Conservation (phyloP, 2,797 vertebrate genomes). For the Malacoraja senta region DNA sequence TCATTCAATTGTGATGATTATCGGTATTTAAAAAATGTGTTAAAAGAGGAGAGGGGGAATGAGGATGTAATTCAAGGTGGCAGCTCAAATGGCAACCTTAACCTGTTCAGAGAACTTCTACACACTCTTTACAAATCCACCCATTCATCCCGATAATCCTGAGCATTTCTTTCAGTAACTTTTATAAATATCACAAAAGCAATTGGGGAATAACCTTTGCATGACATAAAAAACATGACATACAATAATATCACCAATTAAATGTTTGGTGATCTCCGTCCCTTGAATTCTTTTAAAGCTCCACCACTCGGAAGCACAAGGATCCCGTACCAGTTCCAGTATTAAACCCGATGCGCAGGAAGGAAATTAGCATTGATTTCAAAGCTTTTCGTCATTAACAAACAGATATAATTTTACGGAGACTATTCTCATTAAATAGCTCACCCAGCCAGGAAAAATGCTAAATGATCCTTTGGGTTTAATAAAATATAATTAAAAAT, state of each 20-base stretch:
- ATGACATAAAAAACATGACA: background rate
- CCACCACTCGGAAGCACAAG: background rate
- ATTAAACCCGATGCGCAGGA: background rate
- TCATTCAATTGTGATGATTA: conserved; percentile 16
- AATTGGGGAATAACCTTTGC: background rate
- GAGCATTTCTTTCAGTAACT: background rate
- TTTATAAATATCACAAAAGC: background rate
- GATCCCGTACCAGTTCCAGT: background rate
- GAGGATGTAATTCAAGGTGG: conserved; percentile 22
- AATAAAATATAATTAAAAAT: background rate
- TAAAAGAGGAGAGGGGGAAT: background rate
- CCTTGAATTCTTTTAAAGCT: background rate
- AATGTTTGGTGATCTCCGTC: background rate
- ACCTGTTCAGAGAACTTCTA: background rate
- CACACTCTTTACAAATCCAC: background rate
- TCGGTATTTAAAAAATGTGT: conserved; percentile 31
- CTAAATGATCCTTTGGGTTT: background rate
- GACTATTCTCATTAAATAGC: conserved; percentile 10
- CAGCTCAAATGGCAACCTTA: background rate
- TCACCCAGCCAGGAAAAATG: background rate
- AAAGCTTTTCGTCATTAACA: background rate
- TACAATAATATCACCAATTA: background rate
- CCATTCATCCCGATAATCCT: background rate
- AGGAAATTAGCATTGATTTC: background rate
- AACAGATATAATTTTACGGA: background rate